These are phyloP conservation scores for Corbicula japonica DNA, from an alignment of 2,888 invertebrate genomes.

Conservation along the genomic window DNA sequence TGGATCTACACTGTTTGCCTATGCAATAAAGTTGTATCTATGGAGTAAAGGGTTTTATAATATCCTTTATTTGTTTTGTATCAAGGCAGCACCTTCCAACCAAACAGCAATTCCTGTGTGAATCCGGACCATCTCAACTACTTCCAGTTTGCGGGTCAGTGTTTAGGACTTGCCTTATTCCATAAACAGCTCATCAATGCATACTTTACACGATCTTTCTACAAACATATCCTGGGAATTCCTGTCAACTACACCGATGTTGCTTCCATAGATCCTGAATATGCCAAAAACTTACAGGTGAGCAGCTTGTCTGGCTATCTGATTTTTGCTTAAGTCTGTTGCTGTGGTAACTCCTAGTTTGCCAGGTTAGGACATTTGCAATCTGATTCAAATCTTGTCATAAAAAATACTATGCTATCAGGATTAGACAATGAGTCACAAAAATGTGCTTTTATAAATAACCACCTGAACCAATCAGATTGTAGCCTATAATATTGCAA, in stretches of 20 bases:
- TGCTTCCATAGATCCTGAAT: slow-evolving; percentile 85
- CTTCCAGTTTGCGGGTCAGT: slow-evolving; percentile 85
- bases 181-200: slow-evolving; percentile 84
- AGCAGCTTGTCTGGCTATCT: neutral
- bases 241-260: slow-evolving; percentile 85
- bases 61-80: no score
- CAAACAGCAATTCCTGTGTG: slow-evolving; percentile 85
- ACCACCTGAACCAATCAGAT: no score
- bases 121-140: slow-evolving; percentile 85
- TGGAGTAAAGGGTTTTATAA: no score
- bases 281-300: slow-evolving; percentile 85
- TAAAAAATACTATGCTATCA: no score
- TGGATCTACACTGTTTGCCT: no score
- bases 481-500: no score
- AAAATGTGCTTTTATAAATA: no score
- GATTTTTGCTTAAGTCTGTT: neutral
- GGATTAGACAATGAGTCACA: no score
- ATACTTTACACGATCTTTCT: slow-evolving; percentile 86
- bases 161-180: slow-evolving; percentile 84
- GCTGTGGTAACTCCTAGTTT: no score
- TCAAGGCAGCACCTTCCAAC: slow-evolving; percentile 85
- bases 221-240: slow-evolving; percentile 85
- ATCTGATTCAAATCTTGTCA: no score
- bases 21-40: no score
- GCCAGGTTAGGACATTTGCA: no score